phyloP scores from a whole-genome alignment of 1,140 invertebrate genomes.

The Cepaea nemoralis region DNA sequence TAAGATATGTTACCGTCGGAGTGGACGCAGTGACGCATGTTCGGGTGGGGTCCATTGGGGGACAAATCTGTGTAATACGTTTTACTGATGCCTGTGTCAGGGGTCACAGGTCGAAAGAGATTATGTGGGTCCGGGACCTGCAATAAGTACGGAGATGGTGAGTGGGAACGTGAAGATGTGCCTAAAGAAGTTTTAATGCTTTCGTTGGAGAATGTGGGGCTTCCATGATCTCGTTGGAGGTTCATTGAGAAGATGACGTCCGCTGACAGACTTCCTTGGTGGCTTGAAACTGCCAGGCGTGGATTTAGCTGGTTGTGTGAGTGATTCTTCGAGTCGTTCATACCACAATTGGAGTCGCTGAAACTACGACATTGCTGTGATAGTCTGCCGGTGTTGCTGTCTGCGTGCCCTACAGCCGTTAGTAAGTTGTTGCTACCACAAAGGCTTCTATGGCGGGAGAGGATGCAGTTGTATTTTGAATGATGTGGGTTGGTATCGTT shows the following conservation, averaged over 20 bases:
- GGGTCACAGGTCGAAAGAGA: constrained; percentile 6
- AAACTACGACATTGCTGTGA: neutral
- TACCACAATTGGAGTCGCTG: neutral
- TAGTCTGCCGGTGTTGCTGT: neutral
- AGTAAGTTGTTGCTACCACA: neutral
- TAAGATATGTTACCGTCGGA: constrained; percentile 34
- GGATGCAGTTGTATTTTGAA: neutral
- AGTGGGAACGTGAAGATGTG: neutral
- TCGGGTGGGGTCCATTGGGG: neutral
- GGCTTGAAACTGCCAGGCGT: neutral
- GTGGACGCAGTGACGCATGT: constrained; percentile 12
- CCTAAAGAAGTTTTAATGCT: constrained; percentile 32
- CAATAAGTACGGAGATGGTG: constrained; percentile 27
- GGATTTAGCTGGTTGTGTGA: neutral
- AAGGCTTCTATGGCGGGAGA: neutral
- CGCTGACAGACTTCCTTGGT: constrained; percentile 29
- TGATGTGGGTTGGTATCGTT: neutral
- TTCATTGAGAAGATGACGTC: neutral
- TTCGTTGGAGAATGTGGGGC: constrained; percentile 22
- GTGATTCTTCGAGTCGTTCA: neutral
- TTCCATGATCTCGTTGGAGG: neutral
- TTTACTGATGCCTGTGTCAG: neutral
- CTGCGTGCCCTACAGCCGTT: neutral
- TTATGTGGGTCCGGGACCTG: constrained; percentile 19
- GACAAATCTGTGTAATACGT: no score